Conservation (phyloP, 2,797 vertebrate genomes). For the Adelosebastes latens region DNA sequence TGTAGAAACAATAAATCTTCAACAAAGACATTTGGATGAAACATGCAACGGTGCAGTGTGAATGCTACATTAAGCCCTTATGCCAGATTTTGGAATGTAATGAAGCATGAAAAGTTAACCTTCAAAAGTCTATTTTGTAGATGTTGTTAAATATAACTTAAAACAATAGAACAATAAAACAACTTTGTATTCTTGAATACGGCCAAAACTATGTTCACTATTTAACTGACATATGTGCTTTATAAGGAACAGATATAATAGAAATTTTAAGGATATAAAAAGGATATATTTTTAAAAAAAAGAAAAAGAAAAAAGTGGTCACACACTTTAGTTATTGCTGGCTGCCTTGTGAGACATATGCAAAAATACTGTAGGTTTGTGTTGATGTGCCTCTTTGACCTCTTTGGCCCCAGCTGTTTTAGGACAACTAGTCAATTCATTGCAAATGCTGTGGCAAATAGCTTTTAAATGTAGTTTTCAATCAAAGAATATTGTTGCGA, state of each 20-base stretch:
- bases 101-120: constrained; percentile 69
- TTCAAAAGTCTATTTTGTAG: constrained; percentile 32
- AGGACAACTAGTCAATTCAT: constrained; percentile 6
- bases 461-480: constrained; percentile 7
- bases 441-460: constrained; percentile 20
- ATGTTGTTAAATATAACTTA: constrained; percentile 22
- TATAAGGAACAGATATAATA: constrained; percentile 56
- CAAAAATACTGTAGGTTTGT: constrained; percentile 14
- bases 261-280: constrained; percentile 64
- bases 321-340: constrained; percentile 76
- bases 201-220: constrained; percentile 34
- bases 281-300: constrained; percentile 43
- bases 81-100: constrained; percentile 77
- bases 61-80: constrained; percentile 81
- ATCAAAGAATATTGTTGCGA: constrained; percentile 33
- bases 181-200: not conserved
- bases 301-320: constrained; percentile 16
- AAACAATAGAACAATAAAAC: not conserved
- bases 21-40: constrained; percentile 51
- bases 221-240: constrained; percentile 47
- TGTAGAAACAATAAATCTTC: constrained; percentile 41
- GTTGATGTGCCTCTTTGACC: constrained; percentile 17
- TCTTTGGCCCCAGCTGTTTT: constrained; percentile 18
- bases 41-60: constrained; percentile 53
- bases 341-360: constrained; percentile 41